phyloP scores from a whole-genome alignment of 2,888 invertebrate genomes.

The Cyrtodaria siliqua region DNA sequence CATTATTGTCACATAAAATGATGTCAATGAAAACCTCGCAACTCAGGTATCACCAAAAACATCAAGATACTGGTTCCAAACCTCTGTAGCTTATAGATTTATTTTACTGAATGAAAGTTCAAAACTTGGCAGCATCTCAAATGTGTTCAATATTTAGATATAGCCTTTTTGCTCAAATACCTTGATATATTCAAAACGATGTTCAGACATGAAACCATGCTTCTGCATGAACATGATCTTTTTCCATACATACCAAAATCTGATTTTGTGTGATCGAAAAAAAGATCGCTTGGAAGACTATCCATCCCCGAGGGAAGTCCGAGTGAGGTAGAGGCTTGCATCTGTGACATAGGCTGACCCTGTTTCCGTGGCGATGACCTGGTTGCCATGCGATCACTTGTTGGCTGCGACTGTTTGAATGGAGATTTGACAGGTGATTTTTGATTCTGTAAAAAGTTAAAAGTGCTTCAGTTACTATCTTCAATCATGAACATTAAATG shows the following conservation, averaged over 20 bases:
- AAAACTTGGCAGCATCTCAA: too few species aligned
- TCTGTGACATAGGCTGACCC: conserved; percentile 31
- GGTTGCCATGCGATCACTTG: conserved; percentile 83
- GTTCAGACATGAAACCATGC: too few species aligned
- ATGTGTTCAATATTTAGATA: too few species aligned
- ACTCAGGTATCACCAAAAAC: too few species aligned
- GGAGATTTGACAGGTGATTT: conserved; percentile 80
- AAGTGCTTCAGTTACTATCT: not conserved
- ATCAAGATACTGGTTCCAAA: too few species aligned
- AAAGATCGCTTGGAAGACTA: conserved; percentile 74
- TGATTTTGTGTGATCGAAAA: conserved; percentile 75
- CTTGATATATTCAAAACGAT: too few species aligned
- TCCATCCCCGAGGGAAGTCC: conserved; percentile 64
- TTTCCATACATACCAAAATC: conserved; percentile 75
- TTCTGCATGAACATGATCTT: too few species aligned
- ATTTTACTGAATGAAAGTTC: too few species aligned
- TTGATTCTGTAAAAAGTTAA: conserved; percentile 47
- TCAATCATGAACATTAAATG: not conserved
- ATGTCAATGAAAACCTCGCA: too few species aligned
- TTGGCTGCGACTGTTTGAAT: conserved; percentile 76
- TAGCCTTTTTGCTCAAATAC: too few species aligned
- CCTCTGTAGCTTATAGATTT: too few species aligned
- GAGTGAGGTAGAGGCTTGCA: conserved; percentile 69
- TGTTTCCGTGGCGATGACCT: conserved; percentile 85
- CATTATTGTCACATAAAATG: too few species aligned